Evolutionary conservation across 37 sponge, comb jelly and placozoan genomes (phyloP).

Genomic region (Cliona cf. orientalis): DNA sequence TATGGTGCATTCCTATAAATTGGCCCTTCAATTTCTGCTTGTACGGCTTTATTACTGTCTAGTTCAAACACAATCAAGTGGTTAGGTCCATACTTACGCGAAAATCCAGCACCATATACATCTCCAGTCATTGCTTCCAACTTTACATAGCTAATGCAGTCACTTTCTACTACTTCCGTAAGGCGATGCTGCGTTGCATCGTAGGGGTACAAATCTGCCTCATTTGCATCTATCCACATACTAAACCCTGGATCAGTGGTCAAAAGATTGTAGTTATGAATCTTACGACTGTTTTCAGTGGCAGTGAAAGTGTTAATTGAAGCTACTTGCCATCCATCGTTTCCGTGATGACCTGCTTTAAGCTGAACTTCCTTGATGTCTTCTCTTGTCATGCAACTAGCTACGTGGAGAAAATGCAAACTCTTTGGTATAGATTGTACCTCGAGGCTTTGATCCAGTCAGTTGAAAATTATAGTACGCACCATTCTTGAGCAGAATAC

Average conservation of each 20-base stretch:
- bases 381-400: background rate
- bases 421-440: background rate
- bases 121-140: too few relatives aligned
- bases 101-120: too few relatives aligned
- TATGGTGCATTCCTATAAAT: too few relatives aligned
- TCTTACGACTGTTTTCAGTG: background rate
- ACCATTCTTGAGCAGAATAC: too few relatives aligned
- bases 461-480: too few relatives aligned
- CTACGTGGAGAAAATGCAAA: background rate
- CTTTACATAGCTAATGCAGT: too few relatives aligned
- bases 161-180: background rate
- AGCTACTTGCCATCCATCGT: constrained; percentile 14
- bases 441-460: background rate
- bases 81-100: too few relatives aligned
- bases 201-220: background rate
- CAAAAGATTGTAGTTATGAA: background rate
- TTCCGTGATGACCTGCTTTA: background rate
- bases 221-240: background rate
- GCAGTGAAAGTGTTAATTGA: constrained; percentile 6
- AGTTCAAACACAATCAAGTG: too few relatives aligned
- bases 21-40: too few relatives aligned
- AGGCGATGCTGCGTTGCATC: background rate
- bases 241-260: background rate
- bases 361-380: background rate
- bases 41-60: too few relatives aligned